phyloP scores from a whole-genome alignment of 2,797 vertebrate genomes.

The Phoebastria nigripes region DNA sequence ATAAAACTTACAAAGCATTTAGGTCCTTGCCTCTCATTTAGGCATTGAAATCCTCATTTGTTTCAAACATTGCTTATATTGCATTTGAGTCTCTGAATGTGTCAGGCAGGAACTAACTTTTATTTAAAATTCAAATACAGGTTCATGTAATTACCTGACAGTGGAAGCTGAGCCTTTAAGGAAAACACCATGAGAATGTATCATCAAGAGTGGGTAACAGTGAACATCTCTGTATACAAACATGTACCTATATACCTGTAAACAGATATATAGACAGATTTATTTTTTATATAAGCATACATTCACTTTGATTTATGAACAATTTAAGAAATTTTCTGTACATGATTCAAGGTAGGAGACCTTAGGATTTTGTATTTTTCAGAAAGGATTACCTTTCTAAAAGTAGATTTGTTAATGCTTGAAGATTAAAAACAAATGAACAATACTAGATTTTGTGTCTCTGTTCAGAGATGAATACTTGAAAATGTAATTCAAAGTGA shows the following conservation, averaged over 20 bases:
- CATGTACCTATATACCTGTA: background rate
- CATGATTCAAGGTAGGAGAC: background rate
- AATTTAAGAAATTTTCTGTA: background rate
- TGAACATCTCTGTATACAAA: background rate
- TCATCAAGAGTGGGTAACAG: background rate
- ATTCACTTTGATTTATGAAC: background rate
- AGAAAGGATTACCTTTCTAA: slow-evolving; percentile 16
- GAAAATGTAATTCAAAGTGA: background rate
- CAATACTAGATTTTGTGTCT: background rate
- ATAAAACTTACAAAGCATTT: background rate
- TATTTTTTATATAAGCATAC: background rate
- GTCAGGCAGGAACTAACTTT: background rate
- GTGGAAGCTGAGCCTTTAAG: background rate
- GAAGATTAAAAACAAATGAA: background rate
- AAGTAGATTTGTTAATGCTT: background rate
- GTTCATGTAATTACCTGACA: background rate
- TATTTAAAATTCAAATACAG: background rate
- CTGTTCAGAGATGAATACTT: background rate
- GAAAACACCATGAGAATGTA: background rate
- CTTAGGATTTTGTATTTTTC: slow-evolving; percentile 11
- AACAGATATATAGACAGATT: background rate
- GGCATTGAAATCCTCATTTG: background rate
- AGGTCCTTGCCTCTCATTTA: background rate
- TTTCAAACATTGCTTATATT: background rate
- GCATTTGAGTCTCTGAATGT: background rate